Conservation (phyloP, 2,113 vertebrate species). For the Grus americana region DNA sequence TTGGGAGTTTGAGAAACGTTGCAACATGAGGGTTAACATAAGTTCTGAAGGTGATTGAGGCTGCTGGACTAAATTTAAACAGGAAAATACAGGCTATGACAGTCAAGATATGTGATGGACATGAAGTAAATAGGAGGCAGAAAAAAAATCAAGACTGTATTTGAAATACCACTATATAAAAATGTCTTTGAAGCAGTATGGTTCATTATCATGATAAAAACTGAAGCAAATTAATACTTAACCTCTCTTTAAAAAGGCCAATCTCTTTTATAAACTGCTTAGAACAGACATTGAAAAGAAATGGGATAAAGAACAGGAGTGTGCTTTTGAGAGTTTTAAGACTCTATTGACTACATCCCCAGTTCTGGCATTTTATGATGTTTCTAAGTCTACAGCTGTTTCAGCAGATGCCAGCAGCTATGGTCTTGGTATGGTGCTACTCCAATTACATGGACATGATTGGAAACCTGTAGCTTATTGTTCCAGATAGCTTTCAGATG, state of each 20-base stretch:
- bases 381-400: slow-evolving; percentile 55
- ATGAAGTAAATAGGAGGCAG: not conserved
- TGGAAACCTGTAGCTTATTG: slow-evolving; percentile 67
- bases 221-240: slow-evolving; percentile 31
- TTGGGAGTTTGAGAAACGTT: not conserved
- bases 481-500: slow-evolving; percentile 55
- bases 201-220: slow-evolving; percentile 11
- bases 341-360: slow-evolving; percentile 8
- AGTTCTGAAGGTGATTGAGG: not conserved
- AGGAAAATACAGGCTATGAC: not conserved
- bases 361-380: slow-evolving; percentile 54
- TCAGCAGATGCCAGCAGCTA: slow-evolving; percentile 66
- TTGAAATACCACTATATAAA: slow-evolving; percentile 4
- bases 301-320: slow-evolving; percentile 10
- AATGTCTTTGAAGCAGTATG: not conserved
- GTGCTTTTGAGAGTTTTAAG: slow-evolving; percentile 50
- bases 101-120: not conserved
- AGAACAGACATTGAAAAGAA: slow-evolving; percentile 20
- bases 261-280: slow-evolving; percentile 25
- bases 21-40: not conserved
- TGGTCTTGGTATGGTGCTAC: slow-evolving; percentile 58
- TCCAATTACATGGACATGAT: slow-evolving; percentile 62
- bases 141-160: not conserved
- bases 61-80: not conserved
- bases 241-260: not conserved